These are phyloP conservation scores for Colossoma macropomum DNA, from an alignment of 2,113 vertebrate genomes.

Conservation along the genomic window DNA sequence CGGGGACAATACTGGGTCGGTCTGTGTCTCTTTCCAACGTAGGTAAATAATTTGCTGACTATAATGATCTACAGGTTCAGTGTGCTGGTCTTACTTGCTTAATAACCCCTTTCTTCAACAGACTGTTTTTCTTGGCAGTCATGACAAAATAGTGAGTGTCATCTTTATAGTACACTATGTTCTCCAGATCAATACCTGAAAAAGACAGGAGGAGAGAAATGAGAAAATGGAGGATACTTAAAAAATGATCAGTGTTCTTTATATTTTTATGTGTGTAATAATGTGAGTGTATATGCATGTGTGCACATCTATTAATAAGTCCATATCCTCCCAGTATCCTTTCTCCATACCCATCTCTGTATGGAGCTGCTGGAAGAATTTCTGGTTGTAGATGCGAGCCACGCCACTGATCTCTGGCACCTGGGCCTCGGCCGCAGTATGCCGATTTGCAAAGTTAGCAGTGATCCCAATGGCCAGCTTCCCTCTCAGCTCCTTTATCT, in stretches of 20 bases:
- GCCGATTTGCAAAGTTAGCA: slow-evolving; percentile 88
- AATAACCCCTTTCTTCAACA: slow-evolving; percentile 89
- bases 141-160: slow-evolving; percentile 98
- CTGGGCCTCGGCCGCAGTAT: slow-evolving; percentile 82
- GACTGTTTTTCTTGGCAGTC: slow-evolving; percentile 96
- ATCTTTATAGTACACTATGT: slow-evolving; percentile 97
- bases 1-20: background rate
- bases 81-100: slow-evolving; percentile 78
- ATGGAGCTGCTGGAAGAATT: slow-evolving; percentile 91
- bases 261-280: background rate
- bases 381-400: slow-evolving; percentile 95
- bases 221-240: background rate
- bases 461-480: slow-evolving; percentile 95
- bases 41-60: background rate
- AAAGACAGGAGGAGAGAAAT: background rate
- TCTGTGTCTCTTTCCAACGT: background rate
- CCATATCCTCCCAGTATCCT: background rate
- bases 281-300: background rate
- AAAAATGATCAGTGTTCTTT: background rate
- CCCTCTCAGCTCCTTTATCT: slow-evolving; percentile 87
- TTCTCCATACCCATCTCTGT: slow-evolving; percentile 82
- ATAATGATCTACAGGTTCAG: background rate
- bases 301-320: background rate
- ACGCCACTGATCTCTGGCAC: slow-evolving; percentile 93
- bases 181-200: slow-evolving; percentile 93